Base-by-base conservation (phyloP, 2,888 invertebrate species). In the Temnothorax unifasciatus region DNA sequence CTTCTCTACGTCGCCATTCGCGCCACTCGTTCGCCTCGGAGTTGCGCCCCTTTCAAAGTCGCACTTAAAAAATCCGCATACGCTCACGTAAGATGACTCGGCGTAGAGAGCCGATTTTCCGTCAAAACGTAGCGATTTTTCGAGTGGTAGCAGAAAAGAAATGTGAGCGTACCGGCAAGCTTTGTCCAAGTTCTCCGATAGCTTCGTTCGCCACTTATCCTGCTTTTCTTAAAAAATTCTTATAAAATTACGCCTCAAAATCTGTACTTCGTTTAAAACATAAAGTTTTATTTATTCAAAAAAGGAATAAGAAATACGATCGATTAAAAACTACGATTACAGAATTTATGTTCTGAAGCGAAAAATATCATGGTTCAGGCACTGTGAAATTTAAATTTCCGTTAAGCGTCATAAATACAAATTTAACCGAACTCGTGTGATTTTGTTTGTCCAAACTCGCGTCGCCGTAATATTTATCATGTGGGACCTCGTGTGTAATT, bases 401-500 rank as follows among this genome's bases (percentile, higher is more conserved):
- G n/a, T 13, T 2, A 44, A 41, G 13, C n/a, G 8, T 47, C 34
- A 4, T 18, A 5, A 73, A 57, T 18, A 3, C 4, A 66, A 66
- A 68, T 41, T 77, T 38, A 50, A 11, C 15, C 25, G 25, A 41
- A 52, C 52, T 1, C 25, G 25, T 3, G 13, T 3, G 8, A 25
- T 8, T 18, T 47, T 47, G 9, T 15, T 47, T 25, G 38, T 8
- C 34, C 25, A 41, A 66, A 47, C 29, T 21, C 25, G 3, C 50
- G 21, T 52, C 15, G 9, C 34, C 15, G 18, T 34, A 57, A 71
- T 47, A 79, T 71, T 77, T 68, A 41, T 54, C 52, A 76, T 3
- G 47, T 38, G 64, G 38, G 15, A 75, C 15, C 75, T 76, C 77
- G 77, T 68, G 77, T 54, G 77, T 68, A 54, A 77, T 68, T 79